These are phyloP conservation scores for Nylanderia fulva DNA, from an alignment of 1,140 invertebrate genomes.

Conservation along the genomic window DNA sequence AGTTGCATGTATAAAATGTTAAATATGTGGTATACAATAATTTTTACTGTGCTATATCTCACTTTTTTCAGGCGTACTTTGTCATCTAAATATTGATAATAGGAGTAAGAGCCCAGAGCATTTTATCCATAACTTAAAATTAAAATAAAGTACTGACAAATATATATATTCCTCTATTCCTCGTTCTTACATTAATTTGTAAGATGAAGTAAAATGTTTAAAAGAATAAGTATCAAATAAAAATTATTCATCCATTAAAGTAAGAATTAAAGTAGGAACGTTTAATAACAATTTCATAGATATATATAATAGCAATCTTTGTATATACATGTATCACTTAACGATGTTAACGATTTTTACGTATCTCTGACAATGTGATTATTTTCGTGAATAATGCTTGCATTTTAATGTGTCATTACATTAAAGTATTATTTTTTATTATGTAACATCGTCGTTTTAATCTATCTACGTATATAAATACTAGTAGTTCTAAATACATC, in stretches of 20 bases:
- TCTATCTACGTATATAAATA: not conserved
- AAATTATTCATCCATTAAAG: not conserved
- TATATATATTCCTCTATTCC: not conserved
- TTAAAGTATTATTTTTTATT: constrained; percentile 17
- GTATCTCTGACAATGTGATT: not conserved
- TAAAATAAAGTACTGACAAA: constrained; percentile 10
- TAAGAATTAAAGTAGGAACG: constrained; percentile 3
- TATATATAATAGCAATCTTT: constrained; percentile 16
- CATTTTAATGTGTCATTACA: not conserved
- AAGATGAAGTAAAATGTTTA: constrained; percentile 15
- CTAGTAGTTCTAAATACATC: not conserved
- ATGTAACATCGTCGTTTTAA: no score
- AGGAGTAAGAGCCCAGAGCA: not conserved
- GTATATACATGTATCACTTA: constrained; percentile 40
- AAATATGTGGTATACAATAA: not conserved
- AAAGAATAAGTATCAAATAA: not conserved
- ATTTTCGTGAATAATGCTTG: not conserved
- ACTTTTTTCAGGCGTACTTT: constrained; percentile 61
- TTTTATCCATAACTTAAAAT: not conserved
- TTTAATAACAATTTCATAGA: constrained; percentile 21
- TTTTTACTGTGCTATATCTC: constrained; percentile 15
- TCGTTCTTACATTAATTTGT: constrained; percentile 14
- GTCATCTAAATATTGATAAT: constrained; percentile 38
- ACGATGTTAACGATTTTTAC: constrained; percentile 27
- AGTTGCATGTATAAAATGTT: no score